These are phyloP conservation scores for Corapipo altera DNA, from an alignment of 2,113 vertebrate species.

Conservation along the genomic window DNA sequence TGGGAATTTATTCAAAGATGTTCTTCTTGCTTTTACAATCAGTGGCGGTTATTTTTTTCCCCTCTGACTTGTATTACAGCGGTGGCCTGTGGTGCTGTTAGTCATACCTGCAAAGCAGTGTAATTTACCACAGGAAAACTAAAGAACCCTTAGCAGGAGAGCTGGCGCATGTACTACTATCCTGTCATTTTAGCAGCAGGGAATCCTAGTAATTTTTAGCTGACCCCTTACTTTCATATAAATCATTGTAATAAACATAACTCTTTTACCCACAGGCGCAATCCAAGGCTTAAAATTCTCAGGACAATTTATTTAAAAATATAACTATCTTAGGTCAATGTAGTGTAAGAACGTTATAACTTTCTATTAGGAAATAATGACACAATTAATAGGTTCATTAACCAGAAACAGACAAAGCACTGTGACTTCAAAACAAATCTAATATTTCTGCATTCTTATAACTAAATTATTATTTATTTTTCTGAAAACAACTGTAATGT, in stretches of 20 bases:
- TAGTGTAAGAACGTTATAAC: conserved; percentile 18
- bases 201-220: conserved; percentile 76
- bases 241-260: conserved; percentile 83
- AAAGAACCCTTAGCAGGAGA: conserved; percentile 74
- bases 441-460: background rate
- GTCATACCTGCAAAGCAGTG: conserved; percentile 60
- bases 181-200: conserved; percentile 82
- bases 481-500: background rate
- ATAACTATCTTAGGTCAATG: conserved; percentile 34
- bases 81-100: conserved; percentile 54
- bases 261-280: conserved; percentile 50
- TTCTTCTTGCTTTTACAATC: conserved; percentile 60
- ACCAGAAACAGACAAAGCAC: background rate
- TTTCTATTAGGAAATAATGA: conserved; percentile 36
- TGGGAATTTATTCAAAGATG: conserved; percentile 54
- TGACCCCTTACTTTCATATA: conserved; percentile 77
- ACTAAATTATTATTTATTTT: background rate
- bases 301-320: conserved; percentile 39
- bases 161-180: conserved; percentile 68
- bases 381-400: conserved; percentile 39
- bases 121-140: conserved; percentile 70
- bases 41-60: conserved; percentile 30
- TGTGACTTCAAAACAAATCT: background rate
- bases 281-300: conserved; percentile 59
- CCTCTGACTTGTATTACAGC: conserved; percentile 52